Base-by-base conservation (phyloP, 2,888 invertebrate genomes). In the Ophioninae sp. region DNA sequence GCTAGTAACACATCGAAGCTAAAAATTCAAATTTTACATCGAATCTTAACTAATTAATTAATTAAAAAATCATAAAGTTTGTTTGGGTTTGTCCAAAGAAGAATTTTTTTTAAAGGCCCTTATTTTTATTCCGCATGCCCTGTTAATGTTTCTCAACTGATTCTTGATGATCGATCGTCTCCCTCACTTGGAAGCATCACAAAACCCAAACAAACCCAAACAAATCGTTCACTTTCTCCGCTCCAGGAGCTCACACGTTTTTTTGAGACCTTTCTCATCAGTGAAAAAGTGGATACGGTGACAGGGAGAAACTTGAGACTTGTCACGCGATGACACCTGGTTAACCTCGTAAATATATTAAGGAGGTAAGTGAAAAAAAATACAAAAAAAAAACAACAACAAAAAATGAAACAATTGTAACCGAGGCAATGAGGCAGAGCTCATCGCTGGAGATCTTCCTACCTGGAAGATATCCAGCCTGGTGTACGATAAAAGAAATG, bases 291-390 rank as follows among this genome's bases (percentile, higher is more conserved):
- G 59, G 21, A 10, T 30, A 7, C 39, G 3, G 21, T 23, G 72
- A 72, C 37, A 50, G 62, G 37, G 65, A 50, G 64, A 68, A 67
- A 65, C 59, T 10, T 56, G 57, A 75, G 37, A 59, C 23, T 72
- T 62, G 74, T 83, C 78, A 83, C 76, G 75, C 59, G n/a, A 65
- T 57, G 67, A 59, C 50, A 56, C 59, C 21, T 44, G 21, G 37
- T 57, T 7, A 73, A 17, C n/a, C 8, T 62, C 30, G 62, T 10
- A 23, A 62, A 73, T 59, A 39, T 72, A 30, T 59, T 59, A 73
- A 73, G 41, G 37, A 41, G 61, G 17, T 7, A 23, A 57, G 41
- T 41, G 59, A 39, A 20, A 30, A 61, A 13, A 7, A 20, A 64
- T 3, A 6, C 39, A 50, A 13, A 20, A 64, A 8, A 17, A 65